Evolutionary conservation across 2,797 vertebrate genomes (phyloP).

Genomic region (Clarias pachynema): DNA sequence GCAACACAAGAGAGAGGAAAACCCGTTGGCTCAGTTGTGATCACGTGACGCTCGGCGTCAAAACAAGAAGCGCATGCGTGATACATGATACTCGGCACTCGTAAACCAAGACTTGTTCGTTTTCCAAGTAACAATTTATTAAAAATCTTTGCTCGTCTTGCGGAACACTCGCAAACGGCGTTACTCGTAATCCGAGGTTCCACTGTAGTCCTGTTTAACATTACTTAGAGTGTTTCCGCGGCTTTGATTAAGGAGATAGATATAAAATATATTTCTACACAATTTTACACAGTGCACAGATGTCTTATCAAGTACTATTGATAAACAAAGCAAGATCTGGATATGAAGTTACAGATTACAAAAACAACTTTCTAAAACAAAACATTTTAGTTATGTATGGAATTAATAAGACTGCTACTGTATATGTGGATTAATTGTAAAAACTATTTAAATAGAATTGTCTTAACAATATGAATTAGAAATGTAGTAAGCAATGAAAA

Average conservation of each 20-base stretch:
- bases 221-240: conserved; percentile 61
- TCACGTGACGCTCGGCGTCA: too few species aligned
- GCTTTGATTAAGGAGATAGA: conserved; percentile 48
- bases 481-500: not conserved
- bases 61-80: too few species aligned
- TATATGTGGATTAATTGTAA: not conserved
- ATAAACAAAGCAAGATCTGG: not conserved
- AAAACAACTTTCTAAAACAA: not conserved
- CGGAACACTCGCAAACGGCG: too few species aligned
- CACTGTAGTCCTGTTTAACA: not conserved
- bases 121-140: too few species aligned
- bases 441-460: not conserved
- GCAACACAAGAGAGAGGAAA: too few species aligned
- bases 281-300: not conserved
- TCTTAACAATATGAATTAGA: too few species aligned
- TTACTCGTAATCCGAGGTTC: too few species aligned
- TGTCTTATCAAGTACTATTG: not conserved
- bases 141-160: too few species aligned
- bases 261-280: conserved; percentile 24
- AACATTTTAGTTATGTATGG: not conserved
- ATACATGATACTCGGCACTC: too few species aligned
- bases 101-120: too few species aligned
- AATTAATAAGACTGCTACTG: not conserved
- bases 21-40: too few species aligned
- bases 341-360: not conserved